Percentiles rank a stretch among this genome's conserved stretches.
phyloP scores from a whole-genome alignment of 2,113 vertebrate species.

The Cebus imitator region DNA sequence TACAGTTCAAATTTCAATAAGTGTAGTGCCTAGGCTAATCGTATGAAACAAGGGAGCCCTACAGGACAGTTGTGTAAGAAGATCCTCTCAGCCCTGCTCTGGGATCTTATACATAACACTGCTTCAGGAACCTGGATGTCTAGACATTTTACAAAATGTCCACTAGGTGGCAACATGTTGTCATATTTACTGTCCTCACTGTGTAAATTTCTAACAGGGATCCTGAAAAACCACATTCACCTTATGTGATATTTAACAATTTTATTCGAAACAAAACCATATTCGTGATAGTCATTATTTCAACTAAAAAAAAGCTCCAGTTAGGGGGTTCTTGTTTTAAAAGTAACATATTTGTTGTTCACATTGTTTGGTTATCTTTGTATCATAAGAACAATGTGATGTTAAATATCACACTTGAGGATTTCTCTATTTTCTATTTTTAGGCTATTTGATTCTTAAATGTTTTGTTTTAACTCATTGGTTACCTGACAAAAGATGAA shows the following conservation, averaged over 20 bases:
- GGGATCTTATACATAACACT: accelerated
- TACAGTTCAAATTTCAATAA: not conserved
- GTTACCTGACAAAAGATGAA: not conserved
- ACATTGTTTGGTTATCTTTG: not conserved
- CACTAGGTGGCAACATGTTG: slow-evolving; percentile 78
- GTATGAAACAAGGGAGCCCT: not conserved
- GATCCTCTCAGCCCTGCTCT: not conserved
- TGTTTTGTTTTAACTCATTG: not conserved
- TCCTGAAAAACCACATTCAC: not conserved
- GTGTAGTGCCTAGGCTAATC: not conserved
- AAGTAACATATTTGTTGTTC: not conserved
- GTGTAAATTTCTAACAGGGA: not conserved
- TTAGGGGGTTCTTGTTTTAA: slow-evolving; percentile 24
- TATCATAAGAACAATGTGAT: not conserved
- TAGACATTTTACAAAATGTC: slow-evolving; percentile 37
- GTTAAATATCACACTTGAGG: not conserved
- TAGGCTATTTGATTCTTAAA: not conserved
- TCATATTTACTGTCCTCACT: slow-evolving; percentile 63
- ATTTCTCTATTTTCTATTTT: not conserved
- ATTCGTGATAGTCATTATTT: not conserved
- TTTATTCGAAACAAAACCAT: not conserved
- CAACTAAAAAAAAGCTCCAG: not conserved
- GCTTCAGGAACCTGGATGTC: not conserved
- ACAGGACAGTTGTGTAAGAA: accelerated
- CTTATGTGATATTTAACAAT: not conserved